Evolutionary conservation across 2,888 invertebrate genomes (phyloP), one percentile per base, ranked within the genome.

Genomic region (Rhingia rostrata): DNA sequence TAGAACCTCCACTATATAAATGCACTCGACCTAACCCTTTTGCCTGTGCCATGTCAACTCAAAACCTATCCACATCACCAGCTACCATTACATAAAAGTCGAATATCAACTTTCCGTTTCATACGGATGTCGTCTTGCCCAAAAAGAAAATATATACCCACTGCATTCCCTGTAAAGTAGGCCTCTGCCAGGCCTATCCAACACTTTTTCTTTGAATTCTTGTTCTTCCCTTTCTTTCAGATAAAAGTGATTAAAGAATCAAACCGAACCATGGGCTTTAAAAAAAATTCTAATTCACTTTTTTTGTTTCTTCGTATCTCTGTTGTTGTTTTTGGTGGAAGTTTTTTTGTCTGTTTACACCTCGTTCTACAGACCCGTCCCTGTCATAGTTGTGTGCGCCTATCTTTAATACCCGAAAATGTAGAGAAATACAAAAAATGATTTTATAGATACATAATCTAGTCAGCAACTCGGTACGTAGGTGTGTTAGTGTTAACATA

Each of bases 101-200:
- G 83, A 83, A 73, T 69, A 70, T 81, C 83, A 78, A 83, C 83
- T 83, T 83, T 83, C 83, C 49, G 66, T 83, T 83, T 83, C 83
- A 43, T 69, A 58, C 32, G 56, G 60, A 66, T 75, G 75, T 66
- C 51, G 43, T 53, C 61, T 61, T 35, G 39, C 49, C 35, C 12
- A 41, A 32, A 43, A 33, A 22, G 41, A 70, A 72, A 9, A 22
- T 32, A 9, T 22, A 22, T 22, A n/a, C n/a, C 43, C 45, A 72
- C 33, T 69, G 56, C 78, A 63, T 45, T 53, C 51, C 35, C 47
- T 51, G 37, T 64, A 54, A 83, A 69, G 58, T 78, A 69, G 83
- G 83, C 78, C 73, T 64, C 22, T 22, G 22, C 22, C 22, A 73
- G 66, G 51, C 49, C 67, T 69, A 67, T 74, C 47, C 7, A 53